Conservation (phyloP, 30 jellyfish, hydroid and myxozoan species). For the Aurelia sp. region DNA sequence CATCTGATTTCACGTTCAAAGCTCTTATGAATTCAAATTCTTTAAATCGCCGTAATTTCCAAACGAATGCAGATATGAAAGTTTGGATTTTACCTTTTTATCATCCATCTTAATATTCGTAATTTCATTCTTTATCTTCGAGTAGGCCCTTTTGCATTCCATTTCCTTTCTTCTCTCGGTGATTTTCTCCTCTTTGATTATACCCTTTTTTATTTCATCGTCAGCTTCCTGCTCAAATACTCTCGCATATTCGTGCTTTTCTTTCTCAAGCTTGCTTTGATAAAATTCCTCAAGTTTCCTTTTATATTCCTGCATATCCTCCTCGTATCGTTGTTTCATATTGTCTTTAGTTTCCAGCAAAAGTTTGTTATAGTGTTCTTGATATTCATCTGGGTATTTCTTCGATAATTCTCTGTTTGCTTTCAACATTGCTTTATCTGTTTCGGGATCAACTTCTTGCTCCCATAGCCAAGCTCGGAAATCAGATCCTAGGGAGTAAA, state of each 20-base stretch:
- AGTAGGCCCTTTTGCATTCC: conserved; percentile 43
- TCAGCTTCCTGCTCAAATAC: conserved; percentile 13
- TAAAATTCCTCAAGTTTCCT: not conserved
- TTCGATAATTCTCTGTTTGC: conserved; percentile 11
- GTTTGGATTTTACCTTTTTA: too few species aligned
- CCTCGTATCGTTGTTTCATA: conserved; percentile 6
- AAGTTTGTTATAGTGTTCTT: conserved; percentile 4
- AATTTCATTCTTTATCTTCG: conserved; percentile 28
- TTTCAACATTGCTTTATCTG: not conserved
- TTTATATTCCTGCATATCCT: not conserved
- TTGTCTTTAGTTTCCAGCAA: conserved; percentile 1
- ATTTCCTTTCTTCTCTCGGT: conserved; percentile 38
- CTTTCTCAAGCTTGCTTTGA: not conserved
- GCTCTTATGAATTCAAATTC: too few species aligned
- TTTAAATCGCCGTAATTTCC: too few species aligned
- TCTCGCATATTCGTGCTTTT: not conserved
- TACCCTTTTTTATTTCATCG: conserved; percentile 27
- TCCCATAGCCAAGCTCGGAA: conserved; percentile 1
- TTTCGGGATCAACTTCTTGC: not conserved
- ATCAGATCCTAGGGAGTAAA: not conserved
- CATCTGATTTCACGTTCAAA: too few species aligned
- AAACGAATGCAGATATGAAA: too few species aligned
- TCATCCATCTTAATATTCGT: conserved; percentile 28
- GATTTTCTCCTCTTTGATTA: not conserved
- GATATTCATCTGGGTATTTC: conserved; percentile 36